Conservation (phyloP, 2,113 vertebrate species). For the Colistium nudipinnis region DNA sequence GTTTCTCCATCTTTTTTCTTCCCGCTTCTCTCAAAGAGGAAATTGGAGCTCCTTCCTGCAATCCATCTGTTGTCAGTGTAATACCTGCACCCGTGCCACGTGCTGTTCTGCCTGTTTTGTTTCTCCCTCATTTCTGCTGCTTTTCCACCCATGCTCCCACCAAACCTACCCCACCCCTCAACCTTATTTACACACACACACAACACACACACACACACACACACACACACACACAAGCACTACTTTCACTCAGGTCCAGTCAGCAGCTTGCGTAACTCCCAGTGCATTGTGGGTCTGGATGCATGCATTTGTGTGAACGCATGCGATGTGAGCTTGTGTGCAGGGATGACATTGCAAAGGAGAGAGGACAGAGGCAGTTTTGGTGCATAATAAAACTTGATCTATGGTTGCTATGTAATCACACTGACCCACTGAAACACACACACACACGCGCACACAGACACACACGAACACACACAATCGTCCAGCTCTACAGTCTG, state of each 20-base stretch:
- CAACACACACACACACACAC: conserved; percentile 37
- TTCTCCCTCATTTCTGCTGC: conserved; percentile 38
- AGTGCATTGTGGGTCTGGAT: conserved; percentile 71
- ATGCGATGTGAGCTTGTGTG: conserved; percentile 54
- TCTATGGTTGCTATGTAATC: conserved; percentile 75
- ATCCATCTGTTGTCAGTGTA: conserved; percentile 70
- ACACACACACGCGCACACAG: conserved; percentile 33
- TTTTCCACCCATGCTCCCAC: conserved; percentile 40
- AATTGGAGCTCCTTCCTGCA: conserved; percentile 69
- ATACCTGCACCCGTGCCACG: conserved; percentile 56
- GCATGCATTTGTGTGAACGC: conserved; percentile 49
- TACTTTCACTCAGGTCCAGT: conserved; percentile 70
- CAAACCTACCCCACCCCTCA: conserved; percentile 40
- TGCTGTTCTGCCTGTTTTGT: conserved; percentile 31
- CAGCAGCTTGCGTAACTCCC: conserved; percentile 76
- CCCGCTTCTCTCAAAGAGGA: conserved; percentile 62
- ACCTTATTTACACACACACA: conserved; percentile 28
- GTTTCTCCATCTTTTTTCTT: conserved; percentile 34
- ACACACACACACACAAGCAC: conserved; percentile 41
- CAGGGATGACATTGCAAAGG: conserved; percentile 77
- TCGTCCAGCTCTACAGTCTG: conserved; percentile 49
- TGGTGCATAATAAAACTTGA: conserved; percentile 82
- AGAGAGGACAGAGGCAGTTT: conserved; percentile 72
- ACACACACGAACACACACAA: conserved; percentile 18
- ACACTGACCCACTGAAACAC: conserved; percentile 58